Conservation (phyloP, 1,140 invertebrate species). For the Procambarus virginalis region DNA sequence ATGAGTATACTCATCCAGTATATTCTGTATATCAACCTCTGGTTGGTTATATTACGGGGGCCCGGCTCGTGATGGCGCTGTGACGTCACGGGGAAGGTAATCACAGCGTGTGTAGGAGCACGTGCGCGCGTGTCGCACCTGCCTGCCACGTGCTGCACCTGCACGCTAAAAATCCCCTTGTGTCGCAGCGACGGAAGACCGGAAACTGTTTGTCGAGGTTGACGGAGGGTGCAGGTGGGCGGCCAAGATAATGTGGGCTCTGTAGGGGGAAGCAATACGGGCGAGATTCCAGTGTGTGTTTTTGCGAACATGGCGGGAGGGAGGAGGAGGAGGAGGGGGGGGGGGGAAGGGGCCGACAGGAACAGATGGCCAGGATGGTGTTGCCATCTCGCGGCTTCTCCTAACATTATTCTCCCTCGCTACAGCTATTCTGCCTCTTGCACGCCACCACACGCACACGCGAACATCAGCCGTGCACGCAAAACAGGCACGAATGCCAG, state of each 20-base stretch:
- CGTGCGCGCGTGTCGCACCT: conserved; percentile 63
- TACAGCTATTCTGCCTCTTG: no score
- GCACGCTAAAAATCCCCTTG: conserved; percentile 40
- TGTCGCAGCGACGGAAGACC: conserved; percentile 24
- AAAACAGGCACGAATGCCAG: no score
- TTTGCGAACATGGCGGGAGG: neutral
- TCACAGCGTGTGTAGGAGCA: conserved; percentile 52
- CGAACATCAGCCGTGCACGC: no score
- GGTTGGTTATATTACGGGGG: no score
- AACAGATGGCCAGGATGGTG: conserved; percentile 41
- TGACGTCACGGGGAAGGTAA: conserved; percentile 59
- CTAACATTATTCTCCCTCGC: no score
- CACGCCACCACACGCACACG: no score
- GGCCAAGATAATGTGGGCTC: neutral
- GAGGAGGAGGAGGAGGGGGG: neutral
- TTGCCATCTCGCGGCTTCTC: neutral
- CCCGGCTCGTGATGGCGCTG: neutral
- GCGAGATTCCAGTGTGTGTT: neutral
- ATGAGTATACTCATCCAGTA: no score
- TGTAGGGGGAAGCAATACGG: neutral
- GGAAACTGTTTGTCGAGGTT: conserved; percentile 19
- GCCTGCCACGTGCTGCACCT: conserved; percentile 50
- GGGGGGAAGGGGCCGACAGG: neutral
- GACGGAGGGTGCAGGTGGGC: neutral
- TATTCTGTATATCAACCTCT: no score